phyloP scores from a whole-genome alignment of 2,113 vertebrate genomes.

The Pollimyrus isidori region DNA sequence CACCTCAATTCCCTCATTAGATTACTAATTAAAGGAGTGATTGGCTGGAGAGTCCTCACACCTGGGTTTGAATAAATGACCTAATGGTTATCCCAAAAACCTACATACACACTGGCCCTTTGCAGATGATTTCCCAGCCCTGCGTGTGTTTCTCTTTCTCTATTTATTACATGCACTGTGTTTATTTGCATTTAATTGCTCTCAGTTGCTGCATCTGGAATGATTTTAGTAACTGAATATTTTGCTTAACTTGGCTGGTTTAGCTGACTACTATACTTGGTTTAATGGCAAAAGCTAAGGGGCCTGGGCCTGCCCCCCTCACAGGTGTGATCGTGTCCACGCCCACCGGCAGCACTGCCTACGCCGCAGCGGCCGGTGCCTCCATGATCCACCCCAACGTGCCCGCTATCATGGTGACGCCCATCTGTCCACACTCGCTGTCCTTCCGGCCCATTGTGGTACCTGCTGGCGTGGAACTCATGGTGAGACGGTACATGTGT shows the following conservation, averaged over 20 bases:
- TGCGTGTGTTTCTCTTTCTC: not conserved
- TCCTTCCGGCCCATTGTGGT: constrained; percentile 74
- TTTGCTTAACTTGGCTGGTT: not conserved
- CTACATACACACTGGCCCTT: too few relatives aligned
- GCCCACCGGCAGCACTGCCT: constrained; percentile 66
- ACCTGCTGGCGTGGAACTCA: constrained; percentile 69
- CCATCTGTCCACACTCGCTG: constrained; percentile 72
- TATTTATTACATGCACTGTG: not conserved
- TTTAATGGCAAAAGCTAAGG: not conserved
- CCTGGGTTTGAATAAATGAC: too few relatives aligned
- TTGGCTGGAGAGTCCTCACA: too few relatives aligned
- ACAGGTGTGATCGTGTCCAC: constrained; percentile 70
- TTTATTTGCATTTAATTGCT: not conserved
- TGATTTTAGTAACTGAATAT: not conserved
- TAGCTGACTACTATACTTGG: not conserved
- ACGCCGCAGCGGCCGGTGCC: constrained; percentile 66
- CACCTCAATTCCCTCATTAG: too few relatives aligned
- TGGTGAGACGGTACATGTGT: constrained; percentile 44
- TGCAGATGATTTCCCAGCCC: too few relatives aligned
- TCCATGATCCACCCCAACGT: constrained; percentile 76
- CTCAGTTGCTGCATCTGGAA: not conserved
- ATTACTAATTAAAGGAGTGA: too few relatives aligned
- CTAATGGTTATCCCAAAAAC: too few relatives aligned
- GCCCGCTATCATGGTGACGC: constrained; percentile 71
- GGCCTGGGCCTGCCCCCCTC: not conserved